A percentile compares a stretch with the other conserved stretches of the same genome.
phyloP scores from a whole-genome alignment of 2,797 vertebrate species.

The Sebastes diploproa region DNA sequence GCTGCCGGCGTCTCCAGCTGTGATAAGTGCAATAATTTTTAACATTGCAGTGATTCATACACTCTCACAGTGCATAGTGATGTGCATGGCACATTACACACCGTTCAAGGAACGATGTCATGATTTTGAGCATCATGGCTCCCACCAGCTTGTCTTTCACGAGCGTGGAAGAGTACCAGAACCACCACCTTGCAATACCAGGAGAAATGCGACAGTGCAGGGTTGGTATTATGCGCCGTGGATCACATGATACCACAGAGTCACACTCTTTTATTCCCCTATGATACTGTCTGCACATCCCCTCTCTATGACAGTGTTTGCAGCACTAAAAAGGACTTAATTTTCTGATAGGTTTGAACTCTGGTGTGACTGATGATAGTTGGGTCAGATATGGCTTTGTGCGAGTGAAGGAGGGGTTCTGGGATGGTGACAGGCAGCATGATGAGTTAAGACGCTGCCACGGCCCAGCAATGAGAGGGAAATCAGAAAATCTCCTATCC shows the following conservation, averaged over 20 bases:
- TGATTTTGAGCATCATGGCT: slow-evolving; percentile 77
- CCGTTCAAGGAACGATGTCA: slow-evolving; percentile 10
- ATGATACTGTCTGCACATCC: slow-evolving; percentile 11
- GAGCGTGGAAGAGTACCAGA: slow-evolving; percentile 81
- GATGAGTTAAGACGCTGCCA: slow-evolving; percentile 75
- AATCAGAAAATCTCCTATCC: slow-evolving; percentile 75
- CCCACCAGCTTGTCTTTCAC: slow-evolving; percentile 85
- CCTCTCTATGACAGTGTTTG: slow-evolving; percentile 18
- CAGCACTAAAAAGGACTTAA: slow-evolving; percentile 30
- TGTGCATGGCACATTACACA: slow-evolving; percentile 23
- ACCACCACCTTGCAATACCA: slow-evolving; percentile 82
- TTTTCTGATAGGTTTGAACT: slow-evolving; percentile 57
- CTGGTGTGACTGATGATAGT: slow-evolving; percentile 61
- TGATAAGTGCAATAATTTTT: slow-evolving; percentile 65
- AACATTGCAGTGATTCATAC: slow-evolving; percentile 52
- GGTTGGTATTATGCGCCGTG: neutral
- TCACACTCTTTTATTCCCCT: slow-evolving; percentile 18
- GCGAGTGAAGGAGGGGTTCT: slow-evolving; percentile 46
- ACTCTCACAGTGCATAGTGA: slow-evolving; percentile 34
- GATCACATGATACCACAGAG: slow-evolving; percentile 17
- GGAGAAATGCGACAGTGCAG: neutral
- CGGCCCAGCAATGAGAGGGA: slow-evolving; percentile 60
- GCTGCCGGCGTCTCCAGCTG: slow-evolving; percentile 56
- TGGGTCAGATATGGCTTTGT: slow-evolving; percentile 52
- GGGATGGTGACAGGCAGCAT: slow-evolving; percentile 60